Base-by-base conservation (phyloP, 92 coral and sea anemone species). In the Umimayanthus kanabou region DNA sequence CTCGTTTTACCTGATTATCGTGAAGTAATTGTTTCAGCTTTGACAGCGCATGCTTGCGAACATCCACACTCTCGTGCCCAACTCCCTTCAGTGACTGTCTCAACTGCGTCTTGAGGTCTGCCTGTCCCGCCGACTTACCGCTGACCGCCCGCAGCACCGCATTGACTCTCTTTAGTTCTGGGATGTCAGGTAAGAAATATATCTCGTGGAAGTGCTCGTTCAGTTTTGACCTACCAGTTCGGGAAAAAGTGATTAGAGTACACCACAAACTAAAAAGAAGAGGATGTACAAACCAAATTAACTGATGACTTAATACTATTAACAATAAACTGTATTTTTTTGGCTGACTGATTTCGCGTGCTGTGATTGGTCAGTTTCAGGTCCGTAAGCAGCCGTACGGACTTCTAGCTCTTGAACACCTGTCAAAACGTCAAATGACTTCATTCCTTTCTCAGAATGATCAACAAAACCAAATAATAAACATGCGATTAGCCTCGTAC, bases 151-250 rank as follows among this genome's bases (percentile, higher is more conserved):
- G 92, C 11, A 95, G 87, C 39, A 92, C 97, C 20, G 91, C 92
- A 39, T 91, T 95, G 2, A 96, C 92, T 77, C 90, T 92, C 79
- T 89, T 92, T 14, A 96, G 93, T 78, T 95, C 94, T 0, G 99
- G 95, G 53, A 94, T 85, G 70, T 95, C 97, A 15, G 99, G 99
- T 5, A 96, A 93, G 57, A 95, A 96, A 80, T 96, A 96, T 33
- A 96, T 94, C 94, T 95, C 99, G 25, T 96, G 98, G 84, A 96
- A 96, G 64, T 93, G 89, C 16, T 94, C 95, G 53, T 93, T 90
- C 73, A 95, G 83, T 69, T 78, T 64, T 65, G 73, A 26, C 42
- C 89, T 75, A 25, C 15, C 11, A 50, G 25, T 20, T 20, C 1
- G 69, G 26, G 26, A 22, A 61, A 61, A 57, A 6, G 25, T 61